These are phyloP conservation scores for Stichopus chloronotus DNA, from an alignment of 35 echinoderm and acorn worm genomes.

Conservation along the genomic window DNA sequence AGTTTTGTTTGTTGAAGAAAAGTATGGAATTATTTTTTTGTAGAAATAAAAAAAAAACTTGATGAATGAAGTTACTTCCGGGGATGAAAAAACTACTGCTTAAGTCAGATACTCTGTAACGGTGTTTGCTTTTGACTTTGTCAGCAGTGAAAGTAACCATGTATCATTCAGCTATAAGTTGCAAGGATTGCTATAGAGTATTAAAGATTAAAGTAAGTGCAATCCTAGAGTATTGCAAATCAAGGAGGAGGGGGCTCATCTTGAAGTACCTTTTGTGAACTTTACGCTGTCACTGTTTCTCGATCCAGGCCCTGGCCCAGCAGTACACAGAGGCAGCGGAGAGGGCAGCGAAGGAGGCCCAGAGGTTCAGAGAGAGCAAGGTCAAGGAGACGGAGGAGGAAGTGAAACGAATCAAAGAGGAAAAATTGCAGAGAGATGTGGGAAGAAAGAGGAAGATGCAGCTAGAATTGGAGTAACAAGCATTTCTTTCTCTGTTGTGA, in stretches of 20 bases:
- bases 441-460: slow-evolving; percentile 81
- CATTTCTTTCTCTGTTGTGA: not conserved
- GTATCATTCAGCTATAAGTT: too few relatives aligned
- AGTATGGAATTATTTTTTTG: slow-evolving; percentile 44
- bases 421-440: slow-evolving; percentile 81
- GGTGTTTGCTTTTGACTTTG: too few relatives aligned
- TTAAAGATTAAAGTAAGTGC: too few relatives aligned
- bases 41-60: slow-evolving; percentile 52
- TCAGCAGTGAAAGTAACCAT: too few relatives aligned
- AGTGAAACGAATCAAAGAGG: slow-evolving; percentile 83
- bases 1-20: not conserved
- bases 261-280: too few relatives aligned
- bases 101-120: too few relatives aligned
- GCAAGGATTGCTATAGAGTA: too few relatives aligned
- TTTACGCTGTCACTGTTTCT: not conserved
- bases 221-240: too few relatives aligned
- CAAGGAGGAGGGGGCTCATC: too few relatives aligned
- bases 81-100: too few relatives aligned
- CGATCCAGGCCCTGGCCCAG: slow-evolving; percentile 63
- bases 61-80: not conserved
- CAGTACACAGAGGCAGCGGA: slow-evolving; percentile 85
- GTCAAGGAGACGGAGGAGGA: slow-evolving; percentile 77
- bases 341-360: slow-evolving; percentile 77
- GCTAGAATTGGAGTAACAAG: slow-evolving; percentile 78
- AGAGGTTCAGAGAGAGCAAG: slow-evolving; percentile 89